Conservation (phyloP, 2,888 invertebrate species). For the Nasonia oneida region DNA sequence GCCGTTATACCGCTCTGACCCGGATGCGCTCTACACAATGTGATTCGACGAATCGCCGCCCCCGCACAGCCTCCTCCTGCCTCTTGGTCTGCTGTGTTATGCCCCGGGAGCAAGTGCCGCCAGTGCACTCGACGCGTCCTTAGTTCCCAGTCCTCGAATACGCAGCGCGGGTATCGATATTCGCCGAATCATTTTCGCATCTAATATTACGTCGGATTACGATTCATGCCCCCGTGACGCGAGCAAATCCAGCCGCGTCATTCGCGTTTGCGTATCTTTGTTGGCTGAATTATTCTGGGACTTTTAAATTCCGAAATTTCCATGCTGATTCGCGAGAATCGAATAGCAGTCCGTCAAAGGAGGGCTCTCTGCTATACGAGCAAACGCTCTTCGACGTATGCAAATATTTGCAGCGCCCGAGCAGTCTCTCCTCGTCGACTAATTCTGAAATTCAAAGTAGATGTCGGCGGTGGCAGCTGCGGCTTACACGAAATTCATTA, state of each 20-base stretch:
- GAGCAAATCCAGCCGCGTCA: not conserved
- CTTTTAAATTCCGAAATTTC: slow-evolving; percentile 29
- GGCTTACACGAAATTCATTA: slow-evolving; percentile 3
- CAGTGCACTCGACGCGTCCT: slow-evolving; percentile 27
- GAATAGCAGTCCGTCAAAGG: not conserved
- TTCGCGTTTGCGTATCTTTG: not conserved
- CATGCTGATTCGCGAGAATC: slow-evolving; percentile 17
- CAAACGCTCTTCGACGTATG: slow-evolving; percentile 7
- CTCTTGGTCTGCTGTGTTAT: slow-evolving; percentile 7
- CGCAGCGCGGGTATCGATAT: slow-evolving; percentile 6
- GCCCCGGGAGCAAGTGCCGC: not conserved
- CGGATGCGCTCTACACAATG: slow-evolving; percentile 70
- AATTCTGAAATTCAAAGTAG: slow-evolving; percentile 20
- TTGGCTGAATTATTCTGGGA: not conserved
- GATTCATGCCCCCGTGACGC: not conserved
- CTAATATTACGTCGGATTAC: not conserved
- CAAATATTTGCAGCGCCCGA: not conserved
- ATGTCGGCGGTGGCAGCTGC: not conserved
- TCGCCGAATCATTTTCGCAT: slow-evolving; percentile 39
- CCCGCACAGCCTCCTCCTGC: not conserved
- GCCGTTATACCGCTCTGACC: slow-evolving; percentile 72
- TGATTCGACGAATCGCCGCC: slow-evolving; percentile 63
- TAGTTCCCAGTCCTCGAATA: not conserved
- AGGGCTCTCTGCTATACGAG: not conserved
- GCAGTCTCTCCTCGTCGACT: not conserved